These are phyloP conservation scores for Watsonalla binaria DNA, from an alignment of 2,888 invertebrate genomes.

Conservation along the genomic window DNA sequence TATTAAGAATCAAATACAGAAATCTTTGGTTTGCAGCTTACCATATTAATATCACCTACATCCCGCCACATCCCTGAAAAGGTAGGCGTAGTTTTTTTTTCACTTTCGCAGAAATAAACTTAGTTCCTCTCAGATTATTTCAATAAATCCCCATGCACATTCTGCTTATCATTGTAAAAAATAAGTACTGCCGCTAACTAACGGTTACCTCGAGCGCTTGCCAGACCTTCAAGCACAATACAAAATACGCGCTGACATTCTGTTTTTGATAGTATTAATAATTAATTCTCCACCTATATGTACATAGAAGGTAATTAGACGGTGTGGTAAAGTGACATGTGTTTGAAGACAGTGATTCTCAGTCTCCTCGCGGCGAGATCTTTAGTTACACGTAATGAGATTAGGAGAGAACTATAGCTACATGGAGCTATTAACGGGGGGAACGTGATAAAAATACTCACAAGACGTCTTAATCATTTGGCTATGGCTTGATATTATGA, in stretches of 20 bases:
- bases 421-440: constrained; percentile 16
- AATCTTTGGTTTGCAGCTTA: no score
- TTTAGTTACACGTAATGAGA: constrained; percentile 24
- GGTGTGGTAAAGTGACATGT: constrained; percentile 45
- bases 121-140: no score
- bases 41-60: no score
- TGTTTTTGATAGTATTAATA: constrained; percentile 59
- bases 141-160: no score
- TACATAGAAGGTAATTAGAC: constrained; percentile 55
- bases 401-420: constrained; percentile 19
- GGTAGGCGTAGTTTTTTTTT: no score
- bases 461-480: background rate
- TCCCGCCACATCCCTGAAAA: no score
- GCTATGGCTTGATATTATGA: background rate
- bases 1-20: no score
- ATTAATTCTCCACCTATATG: constrained; percentile 52
- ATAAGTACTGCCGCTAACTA: no score
- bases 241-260: constrained; percentile 13
- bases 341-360: constrained; percentile 25
- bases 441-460: constrained; percentile 10
- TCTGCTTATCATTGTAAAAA: no score
- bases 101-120: no score
- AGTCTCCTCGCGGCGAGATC: constrained; percentile 12
- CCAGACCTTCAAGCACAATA: background rate
- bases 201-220: no score